Percentiles rank a stretch among this genome's conserved stretches.
These are phyloP conservation scores for Meriones unguiculatus DNA, from an alignment of 2,113 vertebrate genomes.

Conservation along the genomic window DNA sequence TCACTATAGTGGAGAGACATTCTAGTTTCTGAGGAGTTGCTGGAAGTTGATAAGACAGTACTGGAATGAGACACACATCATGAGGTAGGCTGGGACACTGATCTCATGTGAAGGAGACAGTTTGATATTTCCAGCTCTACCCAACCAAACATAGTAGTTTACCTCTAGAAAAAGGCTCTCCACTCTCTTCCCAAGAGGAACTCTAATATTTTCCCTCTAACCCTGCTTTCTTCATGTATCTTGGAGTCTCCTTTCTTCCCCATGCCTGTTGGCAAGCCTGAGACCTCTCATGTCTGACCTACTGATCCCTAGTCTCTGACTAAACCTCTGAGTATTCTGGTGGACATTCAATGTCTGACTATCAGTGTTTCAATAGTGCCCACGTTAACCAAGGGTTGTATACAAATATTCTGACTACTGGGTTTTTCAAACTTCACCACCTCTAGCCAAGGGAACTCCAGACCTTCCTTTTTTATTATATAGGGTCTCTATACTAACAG, in stretches of 20 bases:
- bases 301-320: rapidly evolving
- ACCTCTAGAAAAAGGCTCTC: neutral
- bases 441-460: neutral
- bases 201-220: neutral
- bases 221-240: too few species aligned
- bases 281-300: neutral
- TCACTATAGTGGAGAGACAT: neutral
- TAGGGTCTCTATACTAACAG: neutral
- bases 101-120: too few species aligned
- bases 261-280: neutral
- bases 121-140: neutral
- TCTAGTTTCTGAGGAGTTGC: neutral
- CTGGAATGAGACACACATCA: too few species aligned
- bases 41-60: too few species aligned
- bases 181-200: neutral
- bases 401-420: neutral
- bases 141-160: neutral
- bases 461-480: neutral
- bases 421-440: neutral
- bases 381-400: neutral
- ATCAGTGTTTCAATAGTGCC: neutral
- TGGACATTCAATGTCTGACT: neutral
- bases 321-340: neutral
- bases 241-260: neutral
- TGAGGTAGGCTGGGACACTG: too few species aligned